Conservation (phyloP, 2,797 vertebrate species). For the Pipistrellus kuhlii region DNA sequence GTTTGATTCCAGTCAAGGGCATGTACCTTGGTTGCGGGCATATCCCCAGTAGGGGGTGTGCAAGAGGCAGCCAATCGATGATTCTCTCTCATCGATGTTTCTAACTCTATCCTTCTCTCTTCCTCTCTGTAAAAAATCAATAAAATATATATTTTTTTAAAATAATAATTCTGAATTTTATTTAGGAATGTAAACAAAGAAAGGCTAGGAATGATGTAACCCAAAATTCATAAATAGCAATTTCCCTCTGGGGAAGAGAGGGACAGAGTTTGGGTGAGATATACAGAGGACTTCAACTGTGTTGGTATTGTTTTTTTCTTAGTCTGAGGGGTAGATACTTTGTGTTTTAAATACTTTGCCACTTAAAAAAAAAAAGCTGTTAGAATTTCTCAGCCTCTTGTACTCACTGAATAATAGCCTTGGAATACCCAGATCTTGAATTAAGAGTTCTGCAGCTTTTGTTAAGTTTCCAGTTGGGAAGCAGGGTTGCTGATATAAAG, state of each 20-base stretch:
- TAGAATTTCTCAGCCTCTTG: slow-evolving; percentile 27
- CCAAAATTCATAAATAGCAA: neutral
- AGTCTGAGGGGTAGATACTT: neutral
- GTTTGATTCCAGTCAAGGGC: too few relatives aligned
- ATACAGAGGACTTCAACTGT: neutral
- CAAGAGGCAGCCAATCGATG: too few relatives aligned
- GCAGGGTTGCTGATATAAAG: neutral
- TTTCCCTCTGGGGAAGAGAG: neutral
- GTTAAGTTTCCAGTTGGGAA: neutral
- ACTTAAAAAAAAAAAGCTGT: neutral
- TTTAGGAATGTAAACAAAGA: slow-evolving; percentile 38
- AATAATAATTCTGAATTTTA: neutral
- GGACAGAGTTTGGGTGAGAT: neutral
- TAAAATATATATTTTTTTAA: neutral
- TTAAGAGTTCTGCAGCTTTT: neutral
- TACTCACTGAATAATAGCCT: neutral
- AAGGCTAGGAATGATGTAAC: neutral
- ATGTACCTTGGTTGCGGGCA: too few relatives aligned
- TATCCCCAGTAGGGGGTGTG: too few relatives aligned
- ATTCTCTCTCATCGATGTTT: too few relatives aligned
- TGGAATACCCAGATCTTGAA: neutral
- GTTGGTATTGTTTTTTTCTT: neutral
- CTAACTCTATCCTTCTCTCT: too few relatives aligned
- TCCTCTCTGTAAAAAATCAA: too few relatives aligned
- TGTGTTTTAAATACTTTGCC: slow-evolving; percentile 24